phyloP scores from a whole-genome alignment of 2,888 invertebrate species.

The Slavum lentiscoides region DNA sequence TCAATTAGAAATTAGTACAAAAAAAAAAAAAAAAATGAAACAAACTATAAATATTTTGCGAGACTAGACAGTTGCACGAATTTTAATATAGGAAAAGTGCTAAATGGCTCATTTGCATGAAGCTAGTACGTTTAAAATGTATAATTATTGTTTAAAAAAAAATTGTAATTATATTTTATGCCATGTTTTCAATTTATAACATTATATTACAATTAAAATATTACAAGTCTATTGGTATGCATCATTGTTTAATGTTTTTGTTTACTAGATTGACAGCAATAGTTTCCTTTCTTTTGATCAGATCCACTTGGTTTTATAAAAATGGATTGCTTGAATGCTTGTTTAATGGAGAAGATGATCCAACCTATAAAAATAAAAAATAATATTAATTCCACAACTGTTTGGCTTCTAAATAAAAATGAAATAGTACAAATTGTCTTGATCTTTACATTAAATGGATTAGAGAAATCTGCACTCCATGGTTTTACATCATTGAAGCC shows the following conservation, averaged over 20 bases:
- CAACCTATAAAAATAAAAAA: slow-evolving; percentile 20
- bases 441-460: slow-evolving; percentile 53
- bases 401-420: neutral
- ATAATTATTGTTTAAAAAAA: neutral
- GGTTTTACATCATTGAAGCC: slow-evolving; percentile 43
- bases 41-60: slow-evolving; percentile 44
- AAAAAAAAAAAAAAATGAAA: slow-evolving; percentile 23
- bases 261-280: slow-evolving; percentile 5
- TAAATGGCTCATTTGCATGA: neutral
- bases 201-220: slow-evolving; percentile 1
- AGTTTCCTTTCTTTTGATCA: neutral
- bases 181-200: slow-evolving; percentile 1
- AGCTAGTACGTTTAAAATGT: slow-evolving; percentile 23
- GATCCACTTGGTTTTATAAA: slow-evolving; percentile 20
- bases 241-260: neutral
- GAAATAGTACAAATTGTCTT: neutral
- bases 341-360: slow-evolving; percentile 28
- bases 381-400: neutral
- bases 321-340: slow-evolving; percentile 51
- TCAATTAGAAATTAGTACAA: slow-evolving; percentile 18
- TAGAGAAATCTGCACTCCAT: slow-evolving; percentile 52
- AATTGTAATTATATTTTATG: slow-evolving; percentile 6
- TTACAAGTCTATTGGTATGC: neutral
- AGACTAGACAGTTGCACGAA: slow-evolving; percentile 45
- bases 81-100: slow-evolving; percentile 36